Evolutionary conservation across 2,113 vertebrate species (phyloP).

Genomic region (Strigops habroptila): DNA sequence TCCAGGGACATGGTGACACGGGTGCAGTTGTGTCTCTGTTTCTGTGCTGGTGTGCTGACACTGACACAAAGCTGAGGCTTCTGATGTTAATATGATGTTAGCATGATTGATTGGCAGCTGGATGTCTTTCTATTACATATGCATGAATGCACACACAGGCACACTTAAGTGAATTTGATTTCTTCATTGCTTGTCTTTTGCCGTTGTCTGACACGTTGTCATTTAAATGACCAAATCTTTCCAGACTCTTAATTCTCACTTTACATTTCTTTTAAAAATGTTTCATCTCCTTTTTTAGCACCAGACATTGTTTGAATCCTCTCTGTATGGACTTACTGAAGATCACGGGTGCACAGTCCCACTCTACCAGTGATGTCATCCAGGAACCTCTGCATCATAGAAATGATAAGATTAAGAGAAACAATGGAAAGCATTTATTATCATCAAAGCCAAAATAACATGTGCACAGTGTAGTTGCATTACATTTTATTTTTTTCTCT

Average conservation of each 20-base stretch:
- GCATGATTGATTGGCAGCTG: background rate
- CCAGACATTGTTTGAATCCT: background rate
- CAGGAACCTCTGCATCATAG: background rate
- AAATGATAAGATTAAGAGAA: background rate
- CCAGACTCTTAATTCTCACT: background rate
- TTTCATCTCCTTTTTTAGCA: background rate
- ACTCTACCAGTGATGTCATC: background rate
- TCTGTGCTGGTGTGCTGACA: background rate
- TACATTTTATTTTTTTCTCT: background rate
- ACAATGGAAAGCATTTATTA: background rate
- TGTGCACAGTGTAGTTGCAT: background rate
- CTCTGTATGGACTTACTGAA: background rate
- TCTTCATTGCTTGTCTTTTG: constrained; percentile 1
- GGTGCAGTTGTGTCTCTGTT: background rate
- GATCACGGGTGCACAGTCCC: background rate
- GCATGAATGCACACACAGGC: background rate
- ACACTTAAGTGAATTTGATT: background rate
- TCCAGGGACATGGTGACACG: background rate
- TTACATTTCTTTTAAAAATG: background rate
- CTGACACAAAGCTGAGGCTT: background rate
- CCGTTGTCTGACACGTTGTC: background rate
- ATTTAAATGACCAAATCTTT: background rate
- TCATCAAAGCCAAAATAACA: background rate
- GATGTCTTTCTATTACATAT: background rate
- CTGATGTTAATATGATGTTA: background rate